These are phyloP conservation scores for Archegozetes longisetosus DNA, from an alignment of 1,140 invertebrate species.

Conservation along the genomic window DNA sequence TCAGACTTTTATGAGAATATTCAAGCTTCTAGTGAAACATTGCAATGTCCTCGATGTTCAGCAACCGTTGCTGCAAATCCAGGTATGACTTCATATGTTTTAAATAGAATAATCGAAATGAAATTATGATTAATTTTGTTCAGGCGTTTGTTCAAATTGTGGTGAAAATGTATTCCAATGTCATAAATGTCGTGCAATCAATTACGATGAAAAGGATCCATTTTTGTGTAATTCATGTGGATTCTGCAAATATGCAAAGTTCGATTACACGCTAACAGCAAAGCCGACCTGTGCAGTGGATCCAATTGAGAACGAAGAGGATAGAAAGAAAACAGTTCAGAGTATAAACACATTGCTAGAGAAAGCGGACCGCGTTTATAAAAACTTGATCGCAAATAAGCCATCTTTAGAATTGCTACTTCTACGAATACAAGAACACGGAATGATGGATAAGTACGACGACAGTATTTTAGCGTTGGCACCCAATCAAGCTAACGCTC, in stretches of 20 bases:
- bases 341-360: conserved; percentile 77
- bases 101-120: no score
- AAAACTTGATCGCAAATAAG: conserved; percentile 67
- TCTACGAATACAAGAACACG: conserved; percentile 55
- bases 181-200: conserved; percentile 56
- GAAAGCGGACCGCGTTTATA: conserved; percentile 84
- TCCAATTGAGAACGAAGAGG: conserved; percentile 91
- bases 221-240: conserved; percentile 96
- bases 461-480: conserved; percentile 3
- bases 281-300: conserved; percentile 86
- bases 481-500: not conserved
- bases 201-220: conserved; percentile 98
- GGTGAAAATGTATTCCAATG: conserved; percentile 98
- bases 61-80: conserved; percentile 91
- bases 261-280: conserved; percentile 78
- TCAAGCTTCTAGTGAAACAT: conserved; percentile 59
- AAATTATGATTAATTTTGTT: no score
- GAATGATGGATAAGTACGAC: conserved; percentile 43
- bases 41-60: conserved; percentile 89
- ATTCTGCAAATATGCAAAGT: conserved; percentile 99
- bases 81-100: no score
- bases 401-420: conserved; percentile 69
- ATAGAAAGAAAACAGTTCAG: conserved; percentile 80
- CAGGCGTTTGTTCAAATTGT: conserved; percentile 93
- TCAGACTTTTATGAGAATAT: conserved; percentile 90